phyloP scores from a whole-genome alignment of 2,888 invertebrate genomes.

The Dioctria linearis region DNA sequence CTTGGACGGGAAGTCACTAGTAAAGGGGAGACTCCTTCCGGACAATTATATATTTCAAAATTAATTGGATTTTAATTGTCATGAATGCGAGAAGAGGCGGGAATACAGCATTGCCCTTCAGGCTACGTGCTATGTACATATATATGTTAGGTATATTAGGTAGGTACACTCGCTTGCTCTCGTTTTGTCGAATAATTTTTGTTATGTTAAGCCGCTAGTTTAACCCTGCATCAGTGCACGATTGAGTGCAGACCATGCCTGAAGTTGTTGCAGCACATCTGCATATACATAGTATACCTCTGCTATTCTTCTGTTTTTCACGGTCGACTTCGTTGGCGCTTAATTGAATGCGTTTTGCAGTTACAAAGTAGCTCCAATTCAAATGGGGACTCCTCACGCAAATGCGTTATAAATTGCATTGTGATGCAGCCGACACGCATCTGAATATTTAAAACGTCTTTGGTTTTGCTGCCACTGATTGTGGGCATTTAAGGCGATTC shows the following conservation, averaged over 20 bases:
- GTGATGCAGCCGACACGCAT: conserved; percentile 19
- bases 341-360: conserved; percentile 59
- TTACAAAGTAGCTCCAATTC: conserved; percentile 55
- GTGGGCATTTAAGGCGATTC: conserved; percentile 10
- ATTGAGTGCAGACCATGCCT: too few relatives aligned
- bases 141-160: too few relatives aligned
- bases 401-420: conserved; percentile 54
- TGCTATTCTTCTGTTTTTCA: conserved; percentile 21
- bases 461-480: conserved; percentile 19
- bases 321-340: conserved; percentile 55
- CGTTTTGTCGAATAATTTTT: not conserved
- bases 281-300: not conserved
- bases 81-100: conserved; percentile 57
- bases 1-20: conserved; percentile 40
- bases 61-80: conserved; percentile 72
- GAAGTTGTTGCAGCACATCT: not conserved
- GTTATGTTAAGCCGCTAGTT: not conserved
- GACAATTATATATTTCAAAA: conserved; percentile 64
- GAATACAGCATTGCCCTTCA: conserved; percentile 6
- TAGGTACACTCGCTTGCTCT: not conserved
- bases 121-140: conserved; percentile 14
- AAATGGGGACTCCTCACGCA: conserved; percentile 57
- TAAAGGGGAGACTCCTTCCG: conserved; percentile 24
- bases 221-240: not conserved
- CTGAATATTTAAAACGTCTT: conserved; percentile 44